These are phyloP conservation scores for Hippocampus mohnikei DNA, from an alignment of 2,113 vertebrate species.

Conservation along the genomic window DNA sequence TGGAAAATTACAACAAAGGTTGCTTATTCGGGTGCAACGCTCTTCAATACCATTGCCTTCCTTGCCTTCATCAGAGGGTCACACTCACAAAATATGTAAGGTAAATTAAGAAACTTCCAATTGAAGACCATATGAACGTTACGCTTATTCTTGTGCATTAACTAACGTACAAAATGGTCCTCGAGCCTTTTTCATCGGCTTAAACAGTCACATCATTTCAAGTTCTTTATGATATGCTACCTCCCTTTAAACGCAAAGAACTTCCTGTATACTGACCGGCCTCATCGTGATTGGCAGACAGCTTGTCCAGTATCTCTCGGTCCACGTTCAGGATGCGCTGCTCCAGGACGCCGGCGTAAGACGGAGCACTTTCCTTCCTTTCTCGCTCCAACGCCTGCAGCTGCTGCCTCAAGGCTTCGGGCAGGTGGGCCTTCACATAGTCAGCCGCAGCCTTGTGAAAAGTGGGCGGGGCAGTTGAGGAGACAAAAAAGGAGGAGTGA, in stretches of 20 bases:
- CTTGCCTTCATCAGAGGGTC: no score
- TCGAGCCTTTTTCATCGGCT: no score
- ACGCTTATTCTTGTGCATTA: no score
- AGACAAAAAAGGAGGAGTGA: neutral
- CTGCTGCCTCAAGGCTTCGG: slow-evolving; percentile 87
- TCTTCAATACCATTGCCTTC: no score
- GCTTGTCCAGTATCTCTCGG: slow-evolving; percentile 90
- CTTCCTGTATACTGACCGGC: slow-evolving; percentile 76
- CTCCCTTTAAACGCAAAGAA: neutral
- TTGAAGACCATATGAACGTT: no score
- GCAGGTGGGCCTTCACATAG: slow-evolving; percentile 90
- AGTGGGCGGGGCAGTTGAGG: neutral
- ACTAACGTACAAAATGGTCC: no score
- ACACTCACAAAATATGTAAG: no score
- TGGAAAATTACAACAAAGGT: no score
- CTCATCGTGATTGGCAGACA: slow-evolving; percentile 90
- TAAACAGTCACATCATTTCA: neutral
- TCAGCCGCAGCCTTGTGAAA: slow-evolving; percentile 85
- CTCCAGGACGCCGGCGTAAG: slow-evolving; percentile 89
- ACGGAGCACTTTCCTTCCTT: slow-evolving; percentile 85
- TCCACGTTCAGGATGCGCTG: slow-evolving; percentile 92
- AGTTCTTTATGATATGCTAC: neutral
- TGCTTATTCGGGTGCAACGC: no score
- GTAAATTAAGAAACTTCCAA: no score
- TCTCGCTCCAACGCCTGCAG: slow-evolving; percentile 90